phyloP scores from a whole-genome alignment of 2,888 invertebrate genomes.

The Timema cristinae region DNA sequence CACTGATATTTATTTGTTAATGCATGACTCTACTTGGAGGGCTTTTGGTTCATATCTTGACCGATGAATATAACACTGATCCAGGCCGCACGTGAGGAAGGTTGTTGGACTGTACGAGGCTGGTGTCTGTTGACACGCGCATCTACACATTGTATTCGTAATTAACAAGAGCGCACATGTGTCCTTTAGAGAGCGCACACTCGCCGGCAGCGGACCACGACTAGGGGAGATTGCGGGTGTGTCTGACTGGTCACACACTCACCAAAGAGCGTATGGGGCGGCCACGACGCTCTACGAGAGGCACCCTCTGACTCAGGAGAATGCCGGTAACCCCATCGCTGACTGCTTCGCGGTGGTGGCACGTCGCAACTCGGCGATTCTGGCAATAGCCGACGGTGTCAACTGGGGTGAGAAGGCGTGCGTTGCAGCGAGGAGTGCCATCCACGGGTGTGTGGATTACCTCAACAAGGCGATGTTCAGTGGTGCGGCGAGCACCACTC shows the following conservation, averaged over 20 bases:
- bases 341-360: conserved; percentile 79
- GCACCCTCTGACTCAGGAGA: conserved; percentile 68
- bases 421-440: conserved; percentile 78
- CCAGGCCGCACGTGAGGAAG: no score
- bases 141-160: no score
- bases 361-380: conserved; percentile 66
- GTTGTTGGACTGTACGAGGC: no score
- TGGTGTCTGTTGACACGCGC: no score
- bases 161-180: no score
- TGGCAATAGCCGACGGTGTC: conserved; percentile 84
- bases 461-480: conserved; percentile 67
- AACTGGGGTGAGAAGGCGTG: conserved; percentile 89
- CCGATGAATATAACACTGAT: no score
- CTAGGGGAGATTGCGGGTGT: conserved; percentile 47
- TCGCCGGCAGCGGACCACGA: not conserved
- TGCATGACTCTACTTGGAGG: no score
- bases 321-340: conserved; percentile 78
- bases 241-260: conserved; percentile 55
- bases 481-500: conserved; percentile 34
- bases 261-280: conserved; percentile 60
- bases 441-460: conserved; percentile 80
- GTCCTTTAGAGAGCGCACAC: conserved; percentile 3
- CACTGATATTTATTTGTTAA: no score
- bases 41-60: no score
- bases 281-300: conserved; percentile 78